These are phyloP conservation scores for Mellilla xanthometata DNA, from an alignment of 2,888 invertebrate species.

Conservation along the genomic window DNA sequence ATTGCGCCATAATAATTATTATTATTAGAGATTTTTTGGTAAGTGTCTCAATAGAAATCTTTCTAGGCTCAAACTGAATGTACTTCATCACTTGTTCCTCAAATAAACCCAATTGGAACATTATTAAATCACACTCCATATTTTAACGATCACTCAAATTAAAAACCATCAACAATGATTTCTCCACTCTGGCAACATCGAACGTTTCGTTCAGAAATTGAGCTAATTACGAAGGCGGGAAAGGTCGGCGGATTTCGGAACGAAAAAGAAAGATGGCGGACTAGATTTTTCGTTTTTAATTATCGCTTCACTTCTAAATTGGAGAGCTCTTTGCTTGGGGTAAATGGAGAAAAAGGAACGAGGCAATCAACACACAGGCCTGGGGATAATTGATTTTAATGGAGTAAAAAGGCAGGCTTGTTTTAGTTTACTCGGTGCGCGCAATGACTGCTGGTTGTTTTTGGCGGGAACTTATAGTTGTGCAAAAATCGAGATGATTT, in stretches of 20 bases:
- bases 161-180: conserved; percentile 31
- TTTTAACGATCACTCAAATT: conserved; percentile 34
- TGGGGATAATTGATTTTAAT: conserved; percentile 29
- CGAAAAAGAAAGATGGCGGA: conserved; percentile 52
- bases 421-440: conserved; percentile 10
- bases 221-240: conserved; percentile 61
- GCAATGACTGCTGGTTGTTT: neutral
- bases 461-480: too few relatives aligned
- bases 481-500: too few relatives aligned
- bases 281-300: conserved; percentile 59
- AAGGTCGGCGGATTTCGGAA: conserved; percentile 50
- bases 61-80: neutral
- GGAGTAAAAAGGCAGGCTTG: conserved; percentile 14
- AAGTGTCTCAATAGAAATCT: too few relatives aligned
- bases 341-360: conserved; percentile 31
- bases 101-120: neutral
- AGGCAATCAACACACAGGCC: conserved; percentile 26
- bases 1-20: too few relatives aligned
- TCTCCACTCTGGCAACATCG: conserved; percentile 50
- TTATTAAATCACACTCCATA: conserved; percentile 11
- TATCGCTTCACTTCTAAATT: conserved; percentile 47
- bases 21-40: too few relatives aligned
- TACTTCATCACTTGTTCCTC: neutral
- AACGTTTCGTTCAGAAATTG: conserved; percentile 58
- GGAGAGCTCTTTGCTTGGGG: conserved; percentile 37